Percentiles rank a stretch among this genome's conserved stretches.
These are phyloP conservation scores for Pseudopodoces humilis DNA, from an alignment of 2,113 vertebrate species.

Conservation along the genomic window DNA sequence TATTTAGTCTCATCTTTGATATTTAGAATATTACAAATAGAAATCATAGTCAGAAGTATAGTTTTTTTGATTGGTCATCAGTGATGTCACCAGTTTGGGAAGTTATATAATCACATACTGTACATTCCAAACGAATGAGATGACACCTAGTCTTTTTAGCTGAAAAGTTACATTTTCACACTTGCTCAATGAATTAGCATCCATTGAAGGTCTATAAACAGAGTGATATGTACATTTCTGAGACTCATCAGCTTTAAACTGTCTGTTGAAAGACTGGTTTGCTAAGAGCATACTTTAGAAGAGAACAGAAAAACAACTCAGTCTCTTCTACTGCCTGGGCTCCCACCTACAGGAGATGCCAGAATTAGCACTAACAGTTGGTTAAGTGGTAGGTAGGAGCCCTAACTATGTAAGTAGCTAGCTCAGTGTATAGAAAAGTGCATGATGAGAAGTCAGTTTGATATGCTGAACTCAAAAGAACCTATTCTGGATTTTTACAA, in stretches of 20 bases:
- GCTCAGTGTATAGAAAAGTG: background rate
- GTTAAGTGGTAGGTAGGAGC: constrained; percentile 27
- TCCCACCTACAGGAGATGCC: constrained; percentile 40
- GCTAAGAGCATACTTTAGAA: background rate
- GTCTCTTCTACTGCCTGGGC: background rate
- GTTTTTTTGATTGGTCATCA: background rate
- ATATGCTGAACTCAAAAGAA: background rate
- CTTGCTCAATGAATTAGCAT: constrained; percentile 1
- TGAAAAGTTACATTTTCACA: constrained; percentile 10
- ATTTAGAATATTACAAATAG: background rate
- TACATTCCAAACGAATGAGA: background rate
- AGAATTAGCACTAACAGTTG: constrained; percentile 57
- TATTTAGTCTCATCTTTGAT: background rate
- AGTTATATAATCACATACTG: background rate
- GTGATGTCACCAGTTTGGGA: background rate
- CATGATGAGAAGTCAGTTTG: background rate
- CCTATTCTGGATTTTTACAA: background rate
- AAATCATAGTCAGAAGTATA: background rate
- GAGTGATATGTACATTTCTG: background rate
- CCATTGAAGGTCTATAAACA: background rate
- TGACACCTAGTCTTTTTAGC: background rate
- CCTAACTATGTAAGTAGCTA: background rate
- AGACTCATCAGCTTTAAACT: background rate
- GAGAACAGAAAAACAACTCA: constrained; percentile 16
- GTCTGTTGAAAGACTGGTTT: constrained; percentile 2